Evolutionary conservation across 2,888 invertebrate genomes (phyloP), one percentile per base, ranked within the genome.

Genomic region (Megalurothrips usitatus): DNA sequence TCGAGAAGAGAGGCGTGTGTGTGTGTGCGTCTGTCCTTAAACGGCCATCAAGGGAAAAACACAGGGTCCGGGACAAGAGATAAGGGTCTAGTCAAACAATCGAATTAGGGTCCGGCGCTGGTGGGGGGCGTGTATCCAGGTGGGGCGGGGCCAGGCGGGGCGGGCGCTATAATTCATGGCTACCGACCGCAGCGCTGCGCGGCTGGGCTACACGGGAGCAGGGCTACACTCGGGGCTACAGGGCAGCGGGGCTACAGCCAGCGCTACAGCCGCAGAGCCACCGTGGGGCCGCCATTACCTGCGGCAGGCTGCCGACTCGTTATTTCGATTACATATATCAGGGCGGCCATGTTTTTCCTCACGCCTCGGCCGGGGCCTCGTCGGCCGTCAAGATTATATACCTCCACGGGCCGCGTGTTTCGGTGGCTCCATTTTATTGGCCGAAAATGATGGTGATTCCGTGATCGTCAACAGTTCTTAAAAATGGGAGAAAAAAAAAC

Each of bases 1-100:
- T 43, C 34, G 34, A 43, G 34, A 43, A 43, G 34, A 43, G 34
- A 43, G 34, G 17, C 58, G 34, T 43, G 34, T 43, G 34, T 43
- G 34, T 43, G 34, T 43, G 34, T 6, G 34, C 34, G 34, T 43
- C 34, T 43, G 34, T 43, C 34, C 34, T 43, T 43, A 75, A 75
- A 75, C 68, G 23, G 68, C 68, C 68, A 75, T 75, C 68, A 75
- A 75, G 68, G 34, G 68, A 75, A 75, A 75, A 75, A 75, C 68
- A 75, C 68, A 75, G 68, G 68, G 68, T 75, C 23, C 26, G 68
- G 68, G n/a, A 58, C 58, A n/a, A 75, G 68, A 75, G 68, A 75
- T 75, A 75, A 75, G 68, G 68, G 68, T 75, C 23, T 75, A 26
- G 68, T 75, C 58, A 58, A 58, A 58, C 58, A 58, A 58, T 58